Evolutionary conservation across 2,888 invertebrate genomes (phyloP).

Genomic region (Parascotia fuliginaria): DNA sequence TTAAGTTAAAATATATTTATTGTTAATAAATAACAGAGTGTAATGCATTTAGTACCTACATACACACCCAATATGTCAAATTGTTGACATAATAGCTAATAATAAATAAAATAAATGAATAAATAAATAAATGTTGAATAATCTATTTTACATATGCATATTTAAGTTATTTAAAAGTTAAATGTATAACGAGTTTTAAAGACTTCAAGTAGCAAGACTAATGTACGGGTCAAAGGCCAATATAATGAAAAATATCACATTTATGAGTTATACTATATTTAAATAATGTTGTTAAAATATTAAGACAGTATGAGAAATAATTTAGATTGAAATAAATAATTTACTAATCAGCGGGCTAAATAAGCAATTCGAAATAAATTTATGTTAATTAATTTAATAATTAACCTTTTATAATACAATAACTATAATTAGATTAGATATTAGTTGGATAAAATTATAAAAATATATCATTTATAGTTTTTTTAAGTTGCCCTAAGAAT

Average conservation of each 20-base stretch:
- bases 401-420: background rate
- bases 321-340: slow-evolving; percentile 1
- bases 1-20: too few species aligned
- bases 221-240: slow-evolving; percentile 29
- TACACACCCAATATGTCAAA: too few species aligned
- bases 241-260: slow-evolving; percentile 31
- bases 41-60: too few species aligned
- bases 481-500: too few species aligned
- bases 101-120: too few species aligned
- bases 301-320: background rate
- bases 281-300: slow-evolving; percentile 1
- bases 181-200: slow-evolving; percentile 1
- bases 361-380: slow-evolving; percentile 1
- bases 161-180: slow-evolving; percentile 22
- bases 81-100: too few species aligned
- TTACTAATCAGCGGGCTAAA: background rate
- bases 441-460: too few species aligned
- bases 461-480: too few species aligned
- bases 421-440: background rate
- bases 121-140: too few species aligned
- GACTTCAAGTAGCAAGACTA: background rate
- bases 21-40: too few species aligned
- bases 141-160: slow-evolving; percentile 12
- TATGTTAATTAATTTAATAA: background rate
- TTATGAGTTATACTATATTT: slow-evolving; percentile 20